Evolutionary conservation across 1,140 invertebrate species (phyloP).

Genomic region (Papilio polytes): DNA sequence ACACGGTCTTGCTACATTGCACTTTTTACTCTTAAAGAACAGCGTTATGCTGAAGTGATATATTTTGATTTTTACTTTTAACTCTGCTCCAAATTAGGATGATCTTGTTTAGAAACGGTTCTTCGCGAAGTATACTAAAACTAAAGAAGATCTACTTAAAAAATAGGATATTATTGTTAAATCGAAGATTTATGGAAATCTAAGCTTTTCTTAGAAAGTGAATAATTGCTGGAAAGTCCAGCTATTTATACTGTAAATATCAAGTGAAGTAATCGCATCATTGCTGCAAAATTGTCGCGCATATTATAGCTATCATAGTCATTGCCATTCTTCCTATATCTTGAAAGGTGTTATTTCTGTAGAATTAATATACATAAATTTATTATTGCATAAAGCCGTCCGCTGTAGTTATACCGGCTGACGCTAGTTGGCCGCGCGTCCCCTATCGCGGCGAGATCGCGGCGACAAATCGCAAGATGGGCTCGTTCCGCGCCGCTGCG

Average conservation of each 20-base stretch:
- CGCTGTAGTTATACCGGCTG: constrained; percentile 40
- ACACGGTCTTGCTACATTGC: constrained; percentile 46
- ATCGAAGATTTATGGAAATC: not conserved
- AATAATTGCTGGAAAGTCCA: too few species aligned
- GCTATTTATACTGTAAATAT: too few species aligned
- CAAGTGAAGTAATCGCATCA: too few species aligned
- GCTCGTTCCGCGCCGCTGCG: constrained; percentile 50
- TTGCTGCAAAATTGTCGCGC: not conserved
- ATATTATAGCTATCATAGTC: not conserved
- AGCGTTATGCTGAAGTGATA: constrained; percentile 39
- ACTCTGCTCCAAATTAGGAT: not conserved
- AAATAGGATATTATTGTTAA: too few species aligned
- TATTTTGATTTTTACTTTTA: not conserved
- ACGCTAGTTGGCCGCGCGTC: constrained; percentile 44
- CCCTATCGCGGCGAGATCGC: constrained; percentile 53
- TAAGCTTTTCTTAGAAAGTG: not conserved
- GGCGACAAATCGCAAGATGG: constrained; percentile 59
- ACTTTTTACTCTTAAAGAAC: constrained; percentile 52
- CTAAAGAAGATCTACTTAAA: not conserved
- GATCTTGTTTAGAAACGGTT: too few species aligned
- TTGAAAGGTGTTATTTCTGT: not conserved
- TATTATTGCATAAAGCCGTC: constrained; percentile 45
- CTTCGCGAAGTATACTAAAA: not conserved
- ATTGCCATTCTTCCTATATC: not conserved
- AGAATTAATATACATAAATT: not conserved